Base-by-base conservation (phyloP, 2,113 vertebrate species). In the Tor tambroides region DNA sequence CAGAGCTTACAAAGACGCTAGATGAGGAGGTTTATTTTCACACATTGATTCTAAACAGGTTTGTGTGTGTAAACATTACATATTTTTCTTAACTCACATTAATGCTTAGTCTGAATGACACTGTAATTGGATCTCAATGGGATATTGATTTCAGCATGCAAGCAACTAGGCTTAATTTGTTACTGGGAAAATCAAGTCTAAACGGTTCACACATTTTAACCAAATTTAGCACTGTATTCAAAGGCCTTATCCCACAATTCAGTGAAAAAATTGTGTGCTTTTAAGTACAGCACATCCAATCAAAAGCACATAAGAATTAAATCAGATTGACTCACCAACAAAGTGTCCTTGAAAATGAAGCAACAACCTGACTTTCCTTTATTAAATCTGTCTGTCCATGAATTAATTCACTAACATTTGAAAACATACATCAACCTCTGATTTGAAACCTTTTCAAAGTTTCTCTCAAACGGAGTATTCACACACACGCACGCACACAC, bases 101-200 rank as follows among this genome's bases (percentile, higher is more conserved):
- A 26, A 80, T 41, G 32, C 21, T 61, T 38, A 26, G 21, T 80
- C 76, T 79, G 21, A 63, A 80, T n/a, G 6, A 61, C 23, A 41
- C 4, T 41, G 21, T 80, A 80, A 61, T 80, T 80, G 32, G 56
- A 63, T 80, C 54, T 80, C 32, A 80, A 61, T 38, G 23, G 23
- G 54, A 80, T 63, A 63, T 81, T 0, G 26, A 81, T 43, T n/a
- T 65, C 23, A 26, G 35, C n/a, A 63, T 43, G 38, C 35, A 26
- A 46, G 11, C 41, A 81, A 65, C 38, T 81, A 46, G 59, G n/a
- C n/a, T 26, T 65, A 43, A 63, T 43, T 43, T 65, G 79, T 65
- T 81, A 11, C 35, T 65, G 59, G 6, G 59, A 81, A 65, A 43
- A 81, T 75, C 59, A 65, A 65, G 35, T 17, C 59, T 65, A 43